Conservation (phyloP, 1,140 invertebrate species). For the Zaprionus ornatus region DNA sequence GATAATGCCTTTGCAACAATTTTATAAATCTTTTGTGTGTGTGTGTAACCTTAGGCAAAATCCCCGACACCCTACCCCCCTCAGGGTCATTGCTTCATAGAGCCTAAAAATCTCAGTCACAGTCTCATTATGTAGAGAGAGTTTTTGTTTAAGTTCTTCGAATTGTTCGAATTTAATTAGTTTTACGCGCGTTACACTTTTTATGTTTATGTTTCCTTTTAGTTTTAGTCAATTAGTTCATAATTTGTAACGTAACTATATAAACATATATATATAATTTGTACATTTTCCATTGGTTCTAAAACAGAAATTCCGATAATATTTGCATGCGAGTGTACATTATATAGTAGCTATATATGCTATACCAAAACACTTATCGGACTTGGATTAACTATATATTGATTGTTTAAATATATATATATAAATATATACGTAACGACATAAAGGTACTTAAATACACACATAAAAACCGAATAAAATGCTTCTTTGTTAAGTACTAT, state of each 20-base stretch:
- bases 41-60: no score
- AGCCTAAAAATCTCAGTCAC: slow-evolving; percentile 13
- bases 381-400: slow-evolving; percentile 56
- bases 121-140: slow-evolving; percentile 12
- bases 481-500: slow-evolving; percentile 67
- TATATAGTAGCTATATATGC: slow-evolving; percentile 39
- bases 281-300: slow-evolving; percentile 61
- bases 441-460: slow-evolving; percentile 45
- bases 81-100: background rate
- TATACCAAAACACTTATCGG: slow-evolving; percentile 42
- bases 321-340: slow-evolving; percentile 55
- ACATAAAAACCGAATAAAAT: slow-evolving; percentile 26
- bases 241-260: slow-evolving; percentile 48
- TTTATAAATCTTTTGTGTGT: slow-evolving; percentile 53
- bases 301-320: slow-evolving; percentile 44
- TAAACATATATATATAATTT: slow-evolving; percentile 32
- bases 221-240: slow-evolving; percentile 55
- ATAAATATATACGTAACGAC: background rate
- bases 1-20: slow-evolving; percentile 72
- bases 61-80: background rate
- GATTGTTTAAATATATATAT: slow-evolving; percentile 52
- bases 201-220: slow-evolving; percentile 71
- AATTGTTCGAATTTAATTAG: slow-evolving; percentile 65
- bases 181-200: slow-evolving; percentile 65
- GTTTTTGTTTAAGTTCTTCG: slow-evolving; percentile 36